Evolutionary conservation across 1,140 invertebrate genomes (phyloP).

Genomic region (Macrocentrus cingulum): DNA sequence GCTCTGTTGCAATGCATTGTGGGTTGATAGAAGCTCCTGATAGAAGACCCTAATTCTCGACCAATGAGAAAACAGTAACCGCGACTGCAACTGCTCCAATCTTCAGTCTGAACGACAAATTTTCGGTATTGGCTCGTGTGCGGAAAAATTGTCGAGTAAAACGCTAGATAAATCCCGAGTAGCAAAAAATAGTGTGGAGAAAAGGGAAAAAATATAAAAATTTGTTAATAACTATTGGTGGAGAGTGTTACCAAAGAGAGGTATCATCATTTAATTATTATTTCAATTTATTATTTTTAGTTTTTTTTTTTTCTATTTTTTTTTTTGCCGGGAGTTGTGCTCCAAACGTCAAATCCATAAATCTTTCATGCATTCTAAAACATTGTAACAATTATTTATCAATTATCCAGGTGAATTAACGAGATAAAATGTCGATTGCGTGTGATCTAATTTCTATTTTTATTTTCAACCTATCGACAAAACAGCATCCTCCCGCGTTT

Average conservation of each 20-base stretch:
- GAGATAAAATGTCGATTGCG: conserved; percentile 29
- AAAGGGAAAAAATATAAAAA: conserved; percentile 11
- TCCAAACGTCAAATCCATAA: conserved; percentile 15
- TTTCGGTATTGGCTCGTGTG: conserved; percentile 40
- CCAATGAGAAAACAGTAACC: conserved; percentile 46
- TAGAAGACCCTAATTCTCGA: conserved; percentile 54
- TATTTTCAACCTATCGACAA: conserved; percentile 50
- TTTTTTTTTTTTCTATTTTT: neutral
- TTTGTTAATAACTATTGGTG: conserved; percentile 17
- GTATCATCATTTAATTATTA: conserved; percentile 17
- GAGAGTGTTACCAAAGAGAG: conserved; percentile 36
- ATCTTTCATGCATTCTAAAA: neutral
- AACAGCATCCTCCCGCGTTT: conserved; percentile 48
- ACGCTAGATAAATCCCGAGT: conserved; percentile 1
- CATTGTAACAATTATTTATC: conserved; percentile 14
- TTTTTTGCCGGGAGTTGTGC: conserved; percentile 22
- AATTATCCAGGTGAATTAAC: neutral
- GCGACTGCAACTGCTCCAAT: conserved; percentile 41
- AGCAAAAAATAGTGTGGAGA: conserved; percentile 13
- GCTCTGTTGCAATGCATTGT: conserved; percentile 38
- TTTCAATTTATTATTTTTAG: neutral
- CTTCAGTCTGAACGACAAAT: conserved; percentile 44
- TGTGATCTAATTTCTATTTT: conserved; percentile 42
- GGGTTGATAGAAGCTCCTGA: conserved; percentile 56
- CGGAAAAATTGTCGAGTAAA: conserved; percentile 38